A percentile compares a stretch with the other conserved stretches of the same genome.
These are phyloP conservation scores for Colossoma macropomum DNA, from an alignment of 2,113 vertebrate species.

Conservation along the genomic window DNA sequence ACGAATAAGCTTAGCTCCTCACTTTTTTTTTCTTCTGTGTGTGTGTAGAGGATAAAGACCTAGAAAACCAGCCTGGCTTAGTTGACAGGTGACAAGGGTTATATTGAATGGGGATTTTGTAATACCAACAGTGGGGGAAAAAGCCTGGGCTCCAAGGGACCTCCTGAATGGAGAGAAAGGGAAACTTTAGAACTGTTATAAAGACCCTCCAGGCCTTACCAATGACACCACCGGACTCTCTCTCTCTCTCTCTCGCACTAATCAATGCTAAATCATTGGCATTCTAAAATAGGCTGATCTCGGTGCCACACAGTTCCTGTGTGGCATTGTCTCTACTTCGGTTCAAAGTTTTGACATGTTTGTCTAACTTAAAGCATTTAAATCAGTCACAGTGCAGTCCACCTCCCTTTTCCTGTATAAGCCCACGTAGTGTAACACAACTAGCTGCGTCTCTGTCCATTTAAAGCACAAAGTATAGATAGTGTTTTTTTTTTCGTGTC, in stretches of 20 bases:
- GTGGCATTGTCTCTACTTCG: constrained; percentile 76
- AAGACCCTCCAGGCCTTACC: constrained; percentile 72
- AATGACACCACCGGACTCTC: constrained; percentile 80
- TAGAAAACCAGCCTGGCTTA: constrained; percentile 83
- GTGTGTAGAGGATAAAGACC: constrained; percentile 82
- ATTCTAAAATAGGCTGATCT: constrained; percentile 71
- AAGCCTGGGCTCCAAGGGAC: constrained; percentile 76
- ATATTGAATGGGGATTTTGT: constrained; percentile 86
- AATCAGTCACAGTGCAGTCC: too few relatives aligned
- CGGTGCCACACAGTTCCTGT: constrained; percentile 80
- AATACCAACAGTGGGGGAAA: constrained; percentile 84
- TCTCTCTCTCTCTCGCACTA: constrained; percentile 75
- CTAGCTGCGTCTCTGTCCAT: too few relatives aligned
- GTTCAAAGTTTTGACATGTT: constrained; percentile 47
- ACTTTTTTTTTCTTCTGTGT: constrained; percentile 52
- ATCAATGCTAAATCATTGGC: constrained; percentile 80
- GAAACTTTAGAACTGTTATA: constrained; percentile 78
- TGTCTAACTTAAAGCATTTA: too few relatives aligned
- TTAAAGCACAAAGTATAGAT: too few relatives aligned
- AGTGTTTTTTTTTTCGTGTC: too few relatives aligned
- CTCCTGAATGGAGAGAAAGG: constrained; percentile 81
- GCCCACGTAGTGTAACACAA: too few relatives aligned
- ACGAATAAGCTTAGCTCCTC: constrained; percentile 56
- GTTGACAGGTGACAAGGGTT: constrained; percentile 87
- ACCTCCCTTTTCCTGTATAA: too few relatives aligned